Conservation (phyloP, 1,140 invertebrate genomes). For the Aethina tumida region DNA sequence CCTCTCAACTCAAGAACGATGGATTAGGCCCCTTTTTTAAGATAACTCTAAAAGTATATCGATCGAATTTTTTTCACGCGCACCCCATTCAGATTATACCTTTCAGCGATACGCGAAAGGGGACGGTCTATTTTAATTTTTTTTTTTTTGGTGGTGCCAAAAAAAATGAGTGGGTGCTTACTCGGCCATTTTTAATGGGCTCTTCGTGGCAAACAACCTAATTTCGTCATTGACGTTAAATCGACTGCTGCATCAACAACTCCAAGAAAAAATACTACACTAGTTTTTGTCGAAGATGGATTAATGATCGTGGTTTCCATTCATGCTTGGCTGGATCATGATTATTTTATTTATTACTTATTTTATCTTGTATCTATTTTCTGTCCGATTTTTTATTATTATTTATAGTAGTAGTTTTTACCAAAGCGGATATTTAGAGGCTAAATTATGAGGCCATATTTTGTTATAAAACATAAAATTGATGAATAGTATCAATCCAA, state of each 20-base stretch:
- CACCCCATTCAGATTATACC: no score
- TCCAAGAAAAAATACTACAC: slow-evolving; percentile 23
- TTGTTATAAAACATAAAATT: no score
- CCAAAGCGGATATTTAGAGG: slow-evolving; percentile 1
- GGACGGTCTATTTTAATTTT: no score
- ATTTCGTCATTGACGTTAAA: no score
- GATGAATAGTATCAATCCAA: no score
- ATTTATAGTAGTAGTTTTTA: slow-evolving; percentile 11
- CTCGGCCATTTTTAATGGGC: no score
- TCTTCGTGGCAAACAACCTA: no score
- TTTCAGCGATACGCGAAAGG: no score
- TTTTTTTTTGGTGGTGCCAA: no score
- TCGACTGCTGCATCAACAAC: no score
- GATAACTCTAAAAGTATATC: slow-evolving; percentile 7
- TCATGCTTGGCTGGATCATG: slow-evolving; percentile 26
- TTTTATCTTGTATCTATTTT: slow-evolving; percentile 16
- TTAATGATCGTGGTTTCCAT: slow-evolving; percentile 27
- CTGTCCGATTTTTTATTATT: slow-evolving; percentile 11
- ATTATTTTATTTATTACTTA: slow-evolving; percentile 14
- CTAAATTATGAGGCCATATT: not conserved
- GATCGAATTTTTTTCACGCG: no score
- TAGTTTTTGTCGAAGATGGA: slow-evolving; percentile 20
- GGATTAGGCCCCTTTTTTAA: slow-evolving; percentile 10
- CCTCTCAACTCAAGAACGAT: slow-evolving; percentile 11
- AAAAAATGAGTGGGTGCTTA: no score